Evolutionary conservation across 2,888 invertebrate species (phyloP).

Genomic region (Yponomeuta plumbellus): DNA sequence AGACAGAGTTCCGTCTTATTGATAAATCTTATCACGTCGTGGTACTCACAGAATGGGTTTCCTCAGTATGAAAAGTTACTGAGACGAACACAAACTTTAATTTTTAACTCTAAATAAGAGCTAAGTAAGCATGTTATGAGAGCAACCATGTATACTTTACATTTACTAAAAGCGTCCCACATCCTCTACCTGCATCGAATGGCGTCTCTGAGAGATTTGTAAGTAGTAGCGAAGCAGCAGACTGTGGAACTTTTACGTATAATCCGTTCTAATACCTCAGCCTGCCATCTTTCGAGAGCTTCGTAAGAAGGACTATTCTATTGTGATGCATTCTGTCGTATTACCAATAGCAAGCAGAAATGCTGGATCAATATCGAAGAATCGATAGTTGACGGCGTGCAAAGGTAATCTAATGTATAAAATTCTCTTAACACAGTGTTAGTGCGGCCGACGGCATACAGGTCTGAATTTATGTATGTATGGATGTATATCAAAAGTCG

Average conservation of each 20-base stretch:
- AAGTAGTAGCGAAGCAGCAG: conserved; percentile 24
- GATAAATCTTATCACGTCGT: not conserved
- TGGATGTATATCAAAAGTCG: too few relatives aligned
- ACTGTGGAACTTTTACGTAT: conserved; percentile 26
- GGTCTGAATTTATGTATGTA: too few relatives aligned
- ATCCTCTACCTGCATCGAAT: not conserved
- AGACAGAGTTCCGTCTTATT: not conserved
- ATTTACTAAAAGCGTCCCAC: not conserved
- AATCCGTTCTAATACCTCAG: conserved; percentile 29
- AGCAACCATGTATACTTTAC: not conserved
- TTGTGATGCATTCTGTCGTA: not conserved
- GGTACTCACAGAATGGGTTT: not conserved
- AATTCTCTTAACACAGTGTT: too few relatives aligned
- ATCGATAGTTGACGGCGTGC: too few relatives aligned
- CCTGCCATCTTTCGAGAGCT: conserved; percentile 3
- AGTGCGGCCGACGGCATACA: too few relatives aligned
- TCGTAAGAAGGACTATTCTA: not conserved
- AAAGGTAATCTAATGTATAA: too few relatives aligned
- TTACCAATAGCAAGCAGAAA: too few relatives aligned
- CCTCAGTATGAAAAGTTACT: too few relatives aligned
- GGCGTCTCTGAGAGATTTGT: not conserved
- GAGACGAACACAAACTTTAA: too few relatives aligned
- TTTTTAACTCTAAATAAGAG: too few relatives aligned
- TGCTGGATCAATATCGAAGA: too few relatives aligned
- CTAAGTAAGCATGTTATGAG: too few relatives aligned